A percentile compares a stretch with the other conserved stretches of the same genome.
Conservation (phyloP, 2,888 invertebrate species). For the Boloria euphrosyne region DNA sequence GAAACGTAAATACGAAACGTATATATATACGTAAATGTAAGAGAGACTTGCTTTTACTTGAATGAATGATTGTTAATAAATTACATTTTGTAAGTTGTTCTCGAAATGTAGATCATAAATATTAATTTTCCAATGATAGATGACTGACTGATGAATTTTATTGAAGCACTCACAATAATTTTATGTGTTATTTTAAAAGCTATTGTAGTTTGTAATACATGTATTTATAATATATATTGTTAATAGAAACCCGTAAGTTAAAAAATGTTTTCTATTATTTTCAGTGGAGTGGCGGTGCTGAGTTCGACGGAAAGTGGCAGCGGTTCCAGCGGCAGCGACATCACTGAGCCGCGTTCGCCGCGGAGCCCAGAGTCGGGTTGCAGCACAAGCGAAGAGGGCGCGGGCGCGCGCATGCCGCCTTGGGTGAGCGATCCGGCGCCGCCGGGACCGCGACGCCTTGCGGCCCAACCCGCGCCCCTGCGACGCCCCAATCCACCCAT, state of each 20-base stretch:
- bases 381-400: slow-evolving; percentile 81
- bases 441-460: slow-evolving; percentile 71
- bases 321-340: slow-evolving; percentile 88
- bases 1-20: slow-evolving; percentile 22
- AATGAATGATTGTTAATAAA: slow-evolving; percentile 15
- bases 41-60: slow-evolving; percentile 13
- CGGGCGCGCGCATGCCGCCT: slow-evolving; percentile 76
- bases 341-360: slow-evolving; percentile 93
- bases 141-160: too few relatives aligned
- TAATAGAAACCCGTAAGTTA: not conserved
- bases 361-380: slow-evolving; percentile 86
- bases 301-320: slow-evolving; percentile 89
- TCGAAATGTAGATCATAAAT: too few relatives aligned
- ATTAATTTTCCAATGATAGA: too few relatives aligned
- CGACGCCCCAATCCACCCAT: slow-evolving; percentile 64
- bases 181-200: too few relatives aligned
- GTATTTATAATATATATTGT: not conserved
- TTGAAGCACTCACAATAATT: too few relatives aligned
- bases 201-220: too few relatives aligned
- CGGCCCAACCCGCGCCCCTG: slow-evolving; percentile 65
- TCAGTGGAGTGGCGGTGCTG: slow-evolving; percentile 91
- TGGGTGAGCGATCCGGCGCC: slow-evolving; percentile 78
- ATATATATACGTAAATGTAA: slow-evolving; percentile 39
- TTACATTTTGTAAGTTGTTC: too few relatives aligned
- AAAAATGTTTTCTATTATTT: slow-evolving; percentile 53